Percentiles rank a stretch among this genome's conserved stretches.
phyloP scores from a whole-genome alignment of 2,888 invertebrate genomes.

The Mythimna loreyi region DNA sequence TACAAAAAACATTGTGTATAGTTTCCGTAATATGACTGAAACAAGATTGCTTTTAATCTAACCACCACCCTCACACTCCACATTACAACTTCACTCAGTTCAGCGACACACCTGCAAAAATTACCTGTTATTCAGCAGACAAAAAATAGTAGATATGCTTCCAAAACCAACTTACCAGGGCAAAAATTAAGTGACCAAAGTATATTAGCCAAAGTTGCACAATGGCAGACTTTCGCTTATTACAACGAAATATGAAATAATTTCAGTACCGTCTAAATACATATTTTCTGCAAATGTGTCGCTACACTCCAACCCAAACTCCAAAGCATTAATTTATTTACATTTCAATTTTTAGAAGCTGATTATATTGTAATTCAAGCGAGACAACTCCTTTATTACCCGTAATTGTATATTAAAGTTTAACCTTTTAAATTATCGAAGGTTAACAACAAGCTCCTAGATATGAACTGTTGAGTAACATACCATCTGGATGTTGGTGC shows the following conservation, averaged over 20 bases:
- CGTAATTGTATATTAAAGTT: background rate
- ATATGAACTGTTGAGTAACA: slow-evolving; percentile 42
- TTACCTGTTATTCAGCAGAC: background rate
- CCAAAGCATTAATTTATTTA: slow-evolving; percentile 35
- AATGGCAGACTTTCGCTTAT: background rate
- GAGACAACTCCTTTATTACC: background rate
- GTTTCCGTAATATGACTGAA: background rate
- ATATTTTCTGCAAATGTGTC: slow-evolving; percentile 5
- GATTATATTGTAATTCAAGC: slow-evolving; percentile 8
- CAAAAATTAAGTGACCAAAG: background rate
- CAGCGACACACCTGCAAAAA: slow-evolving; percentile 28
- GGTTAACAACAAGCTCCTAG: background rate
- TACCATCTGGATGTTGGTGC: slow-evolving; percentile 77
- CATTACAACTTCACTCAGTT: slow-evolving; percentile 9
- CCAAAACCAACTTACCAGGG: background rate
- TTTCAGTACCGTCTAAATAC: background rate
- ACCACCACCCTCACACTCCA: slow-evolving; percentile 22
- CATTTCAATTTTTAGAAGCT: slow-evolving; percentile 21
- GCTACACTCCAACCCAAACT: slow-evolving; percentile 22
- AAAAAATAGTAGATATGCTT: slow-evolving; percentile 1
- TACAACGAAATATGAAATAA: background rate
- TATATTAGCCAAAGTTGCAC: background rate
- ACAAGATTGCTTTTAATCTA: slow-evolving; percentile 29
- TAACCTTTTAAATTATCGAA: background rate
- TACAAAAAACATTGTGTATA: background rate